Conservation (phyloP, 2,888 invertebrate species). For the Morpho achilles region DNA sequence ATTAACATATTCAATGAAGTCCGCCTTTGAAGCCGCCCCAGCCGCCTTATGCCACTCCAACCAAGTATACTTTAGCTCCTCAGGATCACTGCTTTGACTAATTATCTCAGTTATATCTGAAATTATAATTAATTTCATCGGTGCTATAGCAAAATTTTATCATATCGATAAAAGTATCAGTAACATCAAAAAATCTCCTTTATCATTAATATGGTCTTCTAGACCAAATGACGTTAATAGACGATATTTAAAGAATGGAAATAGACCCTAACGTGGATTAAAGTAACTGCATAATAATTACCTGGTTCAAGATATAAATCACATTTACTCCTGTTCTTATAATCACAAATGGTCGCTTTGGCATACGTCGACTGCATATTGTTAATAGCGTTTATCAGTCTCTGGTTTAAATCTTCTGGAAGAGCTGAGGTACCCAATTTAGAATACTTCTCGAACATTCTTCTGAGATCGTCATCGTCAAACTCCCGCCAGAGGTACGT, state of each 20-base stretch:
- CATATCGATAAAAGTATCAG: too few species aligned
- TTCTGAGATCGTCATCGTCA: slow-evolving; percentile 81
- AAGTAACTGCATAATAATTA: slow-evolving; percentile 34
- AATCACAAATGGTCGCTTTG: slow-evolving; percentile 87
- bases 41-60: slow-evolving; percentile 87
- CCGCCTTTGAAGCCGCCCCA: slow-evolving; percentile 81
- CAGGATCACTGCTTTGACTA: slow-evolving; percentile 83
- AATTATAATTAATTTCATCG: slow-evolving; percentile 28
- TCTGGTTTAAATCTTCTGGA: slow-evolving; percentile 82
- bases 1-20: slow-evolving; percentile 83
- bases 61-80: slow-evolving; percentile 89
- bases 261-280: too few species aligned
- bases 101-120: slow-evolving; percentile 85
- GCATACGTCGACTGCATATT: slow-evolving; percentile 88
- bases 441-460: slow-evolving; percentile 86
- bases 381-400: slow-evolving; percentile 80
- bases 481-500: slow-evolving; percentile 86
- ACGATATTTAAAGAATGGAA: too few species aligned
- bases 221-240: too few species aligned
- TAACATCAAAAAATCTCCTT: too few species aligned
- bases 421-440: slow-evolving; percentile 86
- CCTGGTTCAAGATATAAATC: slow-evolving; percentile 87
- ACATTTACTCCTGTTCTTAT: slow-evolving; percentile 81
- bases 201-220: too few species aligned
- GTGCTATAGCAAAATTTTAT: too few species aligned